Conservation (phyloP, 2,113 vertebrate genomes). For the Phylloscopus trochiloides region DNA sequence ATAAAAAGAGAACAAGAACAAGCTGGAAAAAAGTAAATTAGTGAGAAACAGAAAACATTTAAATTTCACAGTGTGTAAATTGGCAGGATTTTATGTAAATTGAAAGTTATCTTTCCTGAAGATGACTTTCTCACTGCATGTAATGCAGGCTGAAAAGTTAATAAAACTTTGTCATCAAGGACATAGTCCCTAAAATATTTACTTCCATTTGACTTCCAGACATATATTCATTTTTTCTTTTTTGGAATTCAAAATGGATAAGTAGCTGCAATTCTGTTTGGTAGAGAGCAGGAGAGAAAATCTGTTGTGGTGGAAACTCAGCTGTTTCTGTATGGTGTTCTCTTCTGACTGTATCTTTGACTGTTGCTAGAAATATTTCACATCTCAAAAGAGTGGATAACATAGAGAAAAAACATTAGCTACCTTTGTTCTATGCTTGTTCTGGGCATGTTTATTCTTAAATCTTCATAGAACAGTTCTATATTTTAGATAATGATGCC, state of each 20-base stretch:
- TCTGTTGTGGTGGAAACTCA: rapidly evolving
- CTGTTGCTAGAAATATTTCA: not conserved
- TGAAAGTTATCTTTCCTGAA: not conserved
- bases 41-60: not conserved
- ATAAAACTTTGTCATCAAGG: not conserved
- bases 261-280: not conserved
- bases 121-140: not conserved
- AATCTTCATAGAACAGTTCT: not conserved
- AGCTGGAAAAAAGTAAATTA: not conserved
- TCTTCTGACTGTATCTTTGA: not conserved
- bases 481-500: not conserved
- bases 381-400: not conserved
- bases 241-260: not conserved
- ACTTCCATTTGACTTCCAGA: not conserved
- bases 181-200: not conserved
- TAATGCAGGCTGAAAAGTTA: not conserved
- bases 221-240: not conserved
- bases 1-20: not conserved
- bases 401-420: not conserved
- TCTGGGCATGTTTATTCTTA: not conserved
- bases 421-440: not conserved
- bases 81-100: not conserved
- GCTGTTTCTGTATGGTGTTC: not conserved
- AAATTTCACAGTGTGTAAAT: not conserved
- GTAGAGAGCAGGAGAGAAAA: not conserved